Conservation (phyloP, 1,140 invertebrate genomes). For the Sitodiplosis mosellana region DNA sequence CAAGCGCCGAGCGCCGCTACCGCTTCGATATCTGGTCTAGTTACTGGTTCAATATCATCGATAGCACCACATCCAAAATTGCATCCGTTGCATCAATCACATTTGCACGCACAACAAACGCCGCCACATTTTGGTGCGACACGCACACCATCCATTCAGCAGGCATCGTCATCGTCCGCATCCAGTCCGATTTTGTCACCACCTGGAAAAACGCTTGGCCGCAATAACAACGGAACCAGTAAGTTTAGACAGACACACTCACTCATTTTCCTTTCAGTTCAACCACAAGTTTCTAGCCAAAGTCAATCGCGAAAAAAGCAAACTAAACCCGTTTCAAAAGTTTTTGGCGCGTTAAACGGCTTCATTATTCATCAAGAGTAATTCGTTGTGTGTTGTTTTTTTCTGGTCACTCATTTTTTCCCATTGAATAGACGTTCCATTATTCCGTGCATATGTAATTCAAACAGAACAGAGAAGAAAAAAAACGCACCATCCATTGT, state of each 20-base stretch:
- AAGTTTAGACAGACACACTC: slow-evolving; percentile 10
- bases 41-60: not conserved
- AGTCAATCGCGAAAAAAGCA: not conserved
- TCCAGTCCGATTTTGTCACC: slow-evolving; percentile 24
- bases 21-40: no score
- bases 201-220: slow-evolving; percentile 24
- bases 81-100: not conserved
- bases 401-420: not conserved
- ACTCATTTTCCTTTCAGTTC: not conserved
- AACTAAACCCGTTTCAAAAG: not conserved
- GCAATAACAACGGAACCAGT: slow-evolving; percentile 28
- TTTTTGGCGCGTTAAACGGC: no score
- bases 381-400: no score
- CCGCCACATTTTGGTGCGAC: not conserved
- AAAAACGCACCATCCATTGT: not conserved
- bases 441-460: slow-evolving; percentile 4
- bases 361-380: no score
- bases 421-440: slow-evolving; percentile 1
- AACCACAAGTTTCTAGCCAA: not conserved
- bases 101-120: not conserved
- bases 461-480: not conserved
- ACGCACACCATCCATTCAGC: not conserved
- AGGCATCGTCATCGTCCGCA: slow-evolving; percentile 13
- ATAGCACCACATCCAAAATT: slow-evolving; percentile 6
- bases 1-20: not conserved